Conservation (phyloP, 2,888 invertebrate species). For the Ophioninae sp. region DNA sequence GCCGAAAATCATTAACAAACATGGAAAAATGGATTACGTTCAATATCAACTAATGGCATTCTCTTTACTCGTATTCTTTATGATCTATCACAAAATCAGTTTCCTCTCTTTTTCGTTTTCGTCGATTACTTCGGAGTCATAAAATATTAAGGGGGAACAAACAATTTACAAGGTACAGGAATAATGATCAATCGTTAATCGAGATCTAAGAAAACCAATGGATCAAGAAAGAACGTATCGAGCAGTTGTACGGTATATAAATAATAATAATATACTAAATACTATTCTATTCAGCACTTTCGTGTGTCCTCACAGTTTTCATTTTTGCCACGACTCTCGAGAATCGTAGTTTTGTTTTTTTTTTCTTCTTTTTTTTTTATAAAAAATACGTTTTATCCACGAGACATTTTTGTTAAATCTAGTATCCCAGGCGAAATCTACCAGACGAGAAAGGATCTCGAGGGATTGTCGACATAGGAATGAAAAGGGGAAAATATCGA, state of each 20-base stretch:
- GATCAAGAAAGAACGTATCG: slow-evolving; percentile 36
- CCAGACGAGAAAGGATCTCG: slow-evolving; percentile 29
- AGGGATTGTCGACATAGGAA: slow-evolving; percentile 9
- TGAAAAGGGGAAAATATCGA: slow-evolving; percentile 4
- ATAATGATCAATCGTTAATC: neutral
- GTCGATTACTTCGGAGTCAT: slow-evolving; percentile 4
- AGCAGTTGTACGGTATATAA: slow-evolving; percentile 31
- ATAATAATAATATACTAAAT: slow-evolving; percentile 39
- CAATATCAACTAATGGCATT: slow-evolving; percentile 57
- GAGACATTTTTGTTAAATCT: slow-evolving; percentile 30
- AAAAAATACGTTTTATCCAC: slow-evolving; percentile 52
- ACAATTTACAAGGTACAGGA: neutral
- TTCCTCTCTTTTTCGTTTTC: neutral
- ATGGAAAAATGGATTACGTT: slow-evolving; percentile 35
- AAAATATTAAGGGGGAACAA: slow-evolving; percentile 2
- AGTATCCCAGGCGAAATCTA: slow-evolving; percentile 51
- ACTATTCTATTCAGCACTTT: slow-evolving; percentile 24
- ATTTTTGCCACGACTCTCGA: slow-evolving; percentile 27
- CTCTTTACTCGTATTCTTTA: slow-evolving; percentile 45
- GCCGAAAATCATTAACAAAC: slow-evolving; percentile 8
- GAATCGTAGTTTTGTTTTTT: slow-evolving; percentile 4
- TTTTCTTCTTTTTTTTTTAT: neutral
- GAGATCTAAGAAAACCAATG: slow-evolving; percentile 17
- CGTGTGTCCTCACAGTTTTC: slow-evolving; percentile 29
- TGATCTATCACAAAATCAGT: slow-evolving; percentile 40